phyloP scores from a whole-genome alignment of 37 sponge, comb jelly and placozoan species.

The Mnemiopsis leidyi region DNA sequence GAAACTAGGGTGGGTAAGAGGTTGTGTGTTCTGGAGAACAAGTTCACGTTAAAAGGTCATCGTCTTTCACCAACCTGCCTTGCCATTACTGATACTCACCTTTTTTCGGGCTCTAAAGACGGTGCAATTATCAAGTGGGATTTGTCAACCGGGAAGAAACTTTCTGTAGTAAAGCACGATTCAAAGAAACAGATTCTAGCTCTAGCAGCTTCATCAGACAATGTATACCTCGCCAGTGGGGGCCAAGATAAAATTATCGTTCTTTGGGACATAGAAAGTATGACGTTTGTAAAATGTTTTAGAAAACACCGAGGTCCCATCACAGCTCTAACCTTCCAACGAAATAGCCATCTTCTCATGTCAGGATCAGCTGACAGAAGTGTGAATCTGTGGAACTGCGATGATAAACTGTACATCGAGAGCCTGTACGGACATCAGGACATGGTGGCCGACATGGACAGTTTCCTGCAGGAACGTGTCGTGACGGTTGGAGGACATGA shows the following conservation, averaged over 20 bases:
- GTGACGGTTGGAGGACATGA: constrained; percentile 88
- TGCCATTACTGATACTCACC: constrained; percentile 70
- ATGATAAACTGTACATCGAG: constrained; percentile 94
- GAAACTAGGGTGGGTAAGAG: not conserved
- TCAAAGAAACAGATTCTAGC: constrained; percentile 35
- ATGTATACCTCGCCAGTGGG: constrained; percentile 83
- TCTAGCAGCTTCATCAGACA: constrained; percentile 59
- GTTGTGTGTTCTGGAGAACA: constrained; percentile 60
- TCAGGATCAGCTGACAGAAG: constrained; percentile 89
- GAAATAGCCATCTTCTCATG: constrained; percentile 83
- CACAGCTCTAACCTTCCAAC: constrained; percentile 83
- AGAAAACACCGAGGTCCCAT: constrained; percentile 83
- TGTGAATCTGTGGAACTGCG: constrained; percentile 93
- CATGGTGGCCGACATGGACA: constrained; percentile 83
- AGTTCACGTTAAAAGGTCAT: constrained; percentile 73
- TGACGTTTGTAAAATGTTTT: constrained; percentile 78
- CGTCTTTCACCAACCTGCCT: constrained; percentile 82
- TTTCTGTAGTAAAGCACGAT: not conserved
- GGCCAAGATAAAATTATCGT: constrained; percentile 78
- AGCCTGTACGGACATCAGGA: constrained; percentile 97
- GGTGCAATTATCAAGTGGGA: constrained; percentile 88
- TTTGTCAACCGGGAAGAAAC: constrained; percentile 66
- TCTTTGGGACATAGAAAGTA: constrained; percentile 80
- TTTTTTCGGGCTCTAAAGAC: constrained; percentile 85
- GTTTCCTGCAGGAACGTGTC: constrained; percentile 82